Conservation (phyloP, 2,797 vertebrate genomes). For the Erethizon dorsatum region DNA sequence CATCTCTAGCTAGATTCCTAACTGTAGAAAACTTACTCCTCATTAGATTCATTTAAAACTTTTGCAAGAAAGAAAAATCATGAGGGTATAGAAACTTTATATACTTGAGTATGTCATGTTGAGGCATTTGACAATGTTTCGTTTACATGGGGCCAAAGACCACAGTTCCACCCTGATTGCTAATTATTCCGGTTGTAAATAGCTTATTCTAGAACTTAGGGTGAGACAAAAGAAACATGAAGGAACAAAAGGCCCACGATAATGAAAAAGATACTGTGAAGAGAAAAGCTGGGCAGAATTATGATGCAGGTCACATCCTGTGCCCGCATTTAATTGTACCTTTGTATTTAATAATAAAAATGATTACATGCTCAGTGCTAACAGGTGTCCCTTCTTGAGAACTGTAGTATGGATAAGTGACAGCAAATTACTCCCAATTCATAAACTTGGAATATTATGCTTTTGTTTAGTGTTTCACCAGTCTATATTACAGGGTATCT, state of each 20-base stretch:
- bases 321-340: constrained; percentile 85
- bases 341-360: constrained; percentile 87
- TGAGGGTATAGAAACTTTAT: constrained; percentile 73
- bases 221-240: constrained; percentile 79
- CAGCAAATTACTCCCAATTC: constrained; percentile 84
- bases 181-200: constrained; percentile 85
- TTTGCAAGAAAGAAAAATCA: constrained; percentile 76
- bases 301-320: constrained; percentile 82
- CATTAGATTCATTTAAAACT: constrained; percentile 83
- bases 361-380: constrained; percentile 81
- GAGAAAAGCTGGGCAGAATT: constrained; percentile 79
- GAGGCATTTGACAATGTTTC: constrained; percentile 81
- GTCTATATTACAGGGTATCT: constrained; percentile 59
- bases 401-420: constrained; percentile 72
- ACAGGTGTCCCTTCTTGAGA: constrained; percentile 81
- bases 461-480: constrained; percentile 74
- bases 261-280: constrained; percentile 80
- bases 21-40: constrained; percentile 73
- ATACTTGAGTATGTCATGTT: constrained; percentile 76
- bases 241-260: constrained; percentile 78
- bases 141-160: constrained; percentile 69
- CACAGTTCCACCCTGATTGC: constrained; percentile 81
- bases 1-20: constrained; percentile 62
- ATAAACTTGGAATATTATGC: constrained; percentile 78
- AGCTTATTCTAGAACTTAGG: constrained; percentile 75